phyloP scores from a whole-genome alignment of 2,888 invertebrate species.

The Ametastegia equiseti region DNA sequence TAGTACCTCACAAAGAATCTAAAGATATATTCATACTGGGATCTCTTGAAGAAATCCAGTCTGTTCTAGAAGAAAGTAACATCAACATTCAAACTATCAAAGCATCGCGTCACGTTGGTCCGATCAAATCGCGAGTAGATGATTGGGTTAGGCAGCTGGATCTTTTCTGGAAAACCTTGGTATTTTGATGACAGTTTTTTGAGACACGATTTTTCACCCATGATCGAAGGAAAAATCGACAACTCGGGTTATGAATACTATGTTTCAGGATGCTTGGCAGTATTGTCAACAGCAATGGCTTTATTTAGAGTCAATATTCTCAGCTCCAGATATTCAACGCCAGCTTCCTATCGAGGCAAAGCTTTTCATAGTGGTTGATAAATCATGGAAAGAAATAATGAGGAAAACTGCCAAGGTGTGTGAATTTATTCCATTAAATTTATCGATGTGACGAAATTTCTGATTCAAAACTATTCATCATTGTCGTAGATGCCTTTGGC shows the following conservation, averaged over 20 bases:
- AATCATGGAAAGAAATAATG: constrained; percentile 94
- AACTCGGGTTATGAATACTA: constrained; percentile 26
- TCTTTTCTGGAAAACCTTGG: constrained; percentile 89
- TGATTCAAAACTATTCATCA: constrained; percentile 40
- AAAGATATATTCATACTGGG: constrained; percentile 92
- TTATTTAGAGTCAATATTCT: constrained; percentile 95
- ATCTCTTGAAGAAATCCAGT: constrained; percentile 90
- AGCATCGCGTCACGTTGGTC: constrained; percentile 91
- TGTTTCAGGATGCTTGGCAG: constrained; percentile 89
- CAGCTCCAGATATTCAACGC: constrained; percentile 95
- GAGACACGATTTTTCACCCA: constrained; percentile 18
- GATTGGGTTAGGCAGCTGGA: constrained; percentile 89
- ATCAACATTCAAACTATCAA: constrained; percentile 92
- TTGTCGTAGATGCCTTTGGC: constrained; percentile 88
- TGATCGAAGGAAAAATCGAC: constrained; percentile 7
- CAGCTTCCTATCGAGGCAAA: constrained; percentile 94
- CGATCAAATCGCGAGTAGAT: constrained; percentile 89
- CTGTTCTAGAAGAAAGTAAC: constrained; percentile 89
- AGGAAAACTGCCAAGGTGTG: constrained; percentile 86
- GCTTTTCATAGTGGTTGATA: constrained; percentile 91
- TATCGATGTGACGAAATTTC: not conserved
- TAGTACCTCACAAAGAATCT: constrained; percentile 87
- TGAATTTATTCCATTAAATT: no score
- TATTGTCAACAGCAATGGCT: constrained; percentile 95
- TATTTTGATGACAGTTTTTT: constrained; percentile 65